A percentile compares a stretch with the other conserved stretches of the same genome.
These are phyloP conservation scores for Craterocephalus amniculus DNA, from an alignment of 2,797 vertebrate species.

Conservation along the genomic window DNA sequence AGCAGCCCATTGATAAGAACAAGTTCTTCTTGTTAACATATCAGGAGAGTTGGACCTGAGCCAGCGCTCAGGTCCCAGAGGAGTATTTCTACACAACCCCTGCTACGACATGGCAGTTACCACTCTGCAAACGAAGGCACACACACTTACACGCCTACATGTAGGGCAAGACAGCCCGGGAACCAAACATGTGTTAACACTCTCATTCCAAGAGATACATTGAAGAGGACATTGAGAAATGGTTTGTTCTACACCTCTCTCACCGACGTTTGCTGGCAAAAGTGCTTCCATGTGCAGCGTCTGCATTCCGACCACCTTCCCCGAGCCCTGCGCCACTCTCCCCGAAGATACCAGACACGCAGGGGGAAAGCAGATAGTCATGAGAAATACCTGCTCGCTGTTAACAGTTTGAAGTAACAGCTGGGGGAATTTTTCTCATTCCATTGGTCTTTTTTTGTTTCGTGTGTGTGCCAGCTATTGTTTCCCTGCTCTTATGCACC, in stretches of 20 bases:
- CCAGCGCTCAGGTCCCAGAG: conserved; percentile 69
- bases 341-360: conserved; percentile 72
- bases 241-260: conserved; percentile 72
- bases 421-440: conserved; percentile 65
- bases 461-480: conserved; percentile 62
- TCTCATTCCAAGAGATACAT: conserved; percentile 75
- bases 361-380: conserved; percentile 78
- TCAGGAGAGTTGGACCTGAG: conserved; percentile 74
- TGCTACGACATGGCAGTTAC: conserved; percentile 67
- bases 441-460: conserved; percentile 26
- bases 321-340: conserved; percentile 63
- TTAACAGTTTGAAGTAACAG: conserved; percentile 70
- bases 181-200: conserved; percentile 77
- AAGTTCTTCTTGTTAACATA: conserved; percentile 86
- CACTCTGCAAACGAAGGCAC: conserved; percentile 40
- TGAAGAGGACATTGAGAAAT: conserved; percentile 74
- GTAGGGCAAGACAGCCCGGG: conserved; percentile 34
- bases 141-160: conserved; percentile 27
- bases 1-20: conserved; percentile 85
- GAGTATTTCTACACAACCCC: conserved; percentile 70
- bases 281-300: conserved; percentile 77
- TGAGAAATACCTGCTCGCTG: conserved; percentile 80
- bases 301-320: conserved; percentile 67
- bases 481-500: conserved; percentile 39
- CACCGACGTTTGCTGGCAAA: conserved; percentile 62